Conservation (phyloP, 2,113 vertebrate genomes). For the Catharus bicknelli region DNA sequence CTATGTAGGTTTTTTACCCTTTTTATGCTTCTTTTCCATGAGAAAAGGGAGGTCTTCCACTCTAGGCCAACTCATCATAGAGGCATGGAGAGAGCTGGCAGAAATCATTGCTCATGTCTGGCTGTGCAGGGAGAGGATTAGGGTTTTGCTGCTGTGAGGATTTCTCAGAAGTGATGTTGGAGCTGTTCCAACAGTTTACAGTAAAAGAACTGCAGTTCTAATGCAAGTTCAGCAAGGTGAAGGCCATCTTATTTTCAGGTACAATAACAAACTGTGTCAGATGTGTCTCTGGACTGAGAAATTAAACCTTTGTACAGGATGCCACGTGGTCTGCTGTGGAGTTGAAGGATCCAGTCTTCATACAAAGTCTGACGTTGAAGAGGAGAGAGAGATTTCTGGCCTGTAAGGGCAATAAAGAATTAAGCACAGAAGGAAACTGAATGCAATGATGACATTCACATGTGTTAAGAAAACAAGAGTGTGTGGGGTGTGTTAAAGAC, state of each 20-base stretch:
- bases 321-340: neutral
- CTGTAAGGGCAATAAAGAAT: neutral
- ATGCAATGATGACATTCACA: neutral
- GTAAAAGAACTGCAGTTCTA: conserved; percentile 36
- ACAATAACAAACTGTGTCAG: neutral
- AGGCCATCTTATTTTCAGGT: neutral
- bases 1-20: rapidly evolving
- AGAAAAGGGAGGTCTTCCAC: neutral
- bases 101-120: neutral
- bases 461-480: neutral
- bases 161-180: conserved; percentile 52
- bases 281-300: neutral
- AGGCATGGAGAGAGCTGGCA: neutral
- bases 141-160: neutral
- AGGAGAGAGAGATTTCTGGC: neutral
- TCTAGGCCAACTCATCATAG: neutral
- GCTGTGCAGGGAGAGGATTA: neutral
- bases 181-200: conserved; percentile 43
- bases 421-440: neutral
- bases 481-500: neutral
- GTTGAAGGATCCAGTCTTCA: neutral
- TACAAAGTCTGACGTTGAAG: neutral
- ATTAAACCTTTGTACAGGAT: neutral
- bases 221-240: conserved; percentile 15
- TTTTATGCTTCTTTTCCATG: neutral